Evolutionary conservation across 2,113 vertebrate species (phyloP).

Genomic region (Bufo bufo): DNA sequence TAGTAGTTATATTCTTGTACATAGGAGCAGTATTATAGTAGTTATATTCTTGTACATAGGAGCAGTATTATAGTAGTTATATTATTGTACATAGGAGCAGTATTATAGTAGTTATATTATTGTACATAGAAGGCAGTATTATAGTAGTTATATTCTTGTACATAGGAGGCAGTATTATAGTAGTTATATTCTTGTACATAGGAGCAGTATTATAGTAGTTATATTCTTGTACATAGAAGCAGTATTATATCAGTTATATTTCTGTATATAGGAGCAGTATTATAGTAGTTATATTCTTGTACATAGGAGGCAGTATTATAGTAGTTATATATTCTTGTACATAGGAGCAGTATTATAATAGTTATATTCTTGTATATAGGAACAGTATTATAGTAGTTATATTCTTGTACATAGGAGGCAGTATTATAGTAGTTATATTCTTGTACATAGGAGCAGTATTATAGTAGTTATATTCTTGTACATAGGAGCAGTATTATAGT

Average conservation of each 20-base stretch:
- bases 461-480: not conserved
- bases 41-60: not conserved
- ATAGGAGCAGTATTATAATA: not conserved
- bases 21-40: not conserved
- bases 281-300: not conserved
- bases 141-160: not conserved
- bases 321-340: not conserved
- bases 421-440: too few relatives aligned
- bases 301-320: not conserved
- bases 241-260: not conserved
- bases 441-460: not conserved
- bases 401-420: too few relatives aligned
- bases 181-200: not conserved
- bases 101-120: not conserved
- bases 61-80: not conserved
- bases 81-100: not conserved
- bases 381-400: not conserved
- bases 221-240: not conserved
- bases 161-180: not conserved
- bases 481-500: not conserved
- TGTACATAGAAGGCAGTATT: not conserved
- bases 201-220: not conserved
- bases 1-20: not conserved
- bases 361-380: too few relatives aligned
- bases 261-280: not conserved